Evolutionary conservation across 2,888 invertebrate species (phyloP).

Genomic region (Aromia moschata): DNA sequence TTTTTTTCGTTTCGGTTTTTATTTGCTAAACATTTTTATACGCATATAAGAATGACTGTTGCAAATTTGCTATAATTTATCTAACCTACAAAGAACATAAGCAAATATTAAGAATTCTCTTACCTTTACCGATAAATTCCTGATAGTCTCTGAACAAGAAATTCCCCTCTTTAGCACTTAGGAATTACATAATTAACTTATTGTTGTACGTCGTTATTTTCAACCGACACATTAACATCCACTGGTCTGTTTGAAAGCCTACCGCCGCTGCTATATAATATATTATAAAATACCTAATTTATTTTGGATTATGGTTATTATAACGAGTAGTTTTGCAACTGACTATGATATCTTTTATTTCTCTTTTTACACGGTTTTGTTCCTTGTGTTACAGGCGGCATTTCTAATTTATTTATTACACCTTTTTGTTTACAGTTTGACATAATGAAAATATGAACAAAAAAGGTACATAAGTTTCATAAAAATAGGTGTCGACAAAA

Average conservation of each 20-base stretch:
- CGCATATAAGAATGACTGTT: too few species aligned
- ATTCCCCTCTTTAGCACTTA: neutral
- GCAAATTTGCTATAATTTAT: too few species aligned
- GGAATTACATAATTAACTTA: neutral
- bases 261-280: neutral
- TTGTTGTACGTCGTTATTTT: neutral
- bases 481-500: neutral
- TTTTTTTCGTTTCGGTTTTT: too few species aligned
- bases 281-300: constrained; percentile 4
- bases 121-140: neutral
- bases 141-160: neutral
- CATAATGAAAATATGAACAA: neutral
- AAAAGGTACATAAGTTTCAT: neutral
- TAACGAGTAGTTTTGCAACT: neutral
- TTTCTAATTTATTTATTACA: constrained; percentile 2
- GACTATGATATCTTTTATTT: neutral
- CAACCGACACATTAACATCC: constrained; percentile 1
- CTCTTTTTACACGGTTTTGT: neutral
- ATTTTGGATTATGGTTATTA: constrained; percentile 1
- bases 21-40: too few species aligned
- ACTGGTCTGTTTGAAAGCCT: neutral
- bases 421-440: neutral
- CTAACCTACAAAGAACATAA: too few species aligned
- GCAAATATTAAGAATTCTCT: neutral
- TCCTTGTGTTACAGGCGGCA: neutral